These are phyloP conservation scores for Microtus ochrogaster DNA, from an alignment of 2,113 vertebrate species.

Conservation along the genomic window DNA sequence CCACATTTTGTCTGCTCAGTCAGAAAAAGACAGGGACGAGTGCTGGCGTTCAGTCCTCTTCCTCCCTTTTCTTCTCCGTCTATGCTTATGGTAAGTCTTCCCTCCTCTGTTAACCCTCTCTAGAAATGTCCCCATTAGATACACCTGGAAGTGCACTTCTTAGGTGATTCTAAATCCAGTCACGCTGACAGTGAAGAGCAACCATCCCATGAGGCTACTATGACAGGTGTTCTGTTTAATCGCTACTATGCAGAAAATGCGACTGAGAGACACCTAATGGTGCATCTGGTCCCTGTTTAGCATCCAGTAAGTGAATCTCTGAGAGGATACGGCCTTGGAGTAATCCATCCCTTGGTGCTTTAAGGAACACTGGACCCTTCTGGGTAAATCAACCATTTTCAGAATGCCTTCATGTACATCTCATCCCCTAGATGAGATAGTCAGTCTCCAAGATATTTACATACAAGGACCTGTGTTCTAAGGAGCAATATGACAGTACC, in stretches of 20 bases:
- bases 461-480: neutral
- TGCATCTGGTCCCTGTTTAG: neutral
- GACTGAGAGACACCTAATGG: neutral
- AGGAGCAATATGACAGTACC: neutral
- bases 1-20: neutral
- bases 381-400: neutral
- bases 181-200: neutral
- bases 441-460: neutral
- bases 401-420: neutral
- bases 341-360: too few species aligned
- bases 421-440: neutral
- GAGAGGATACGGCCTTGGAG: neutral
- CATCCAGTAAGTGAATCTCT: too few species aligned
- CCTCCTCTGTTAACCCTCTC: neutral
- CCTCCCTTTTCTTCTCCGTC: neutral
- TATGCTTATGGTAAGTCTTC: neutral
- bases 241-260: neutral
- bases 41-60: neutral
- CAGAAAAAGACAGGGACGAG: neutral
- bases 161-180: neutral
- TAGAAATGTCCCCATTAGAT: neutral
- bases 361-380: neutral
- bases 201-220: neutral
- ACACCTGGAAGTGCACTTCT: neutral
- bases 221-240: neutral